Evolutionary conservation across 1,140 invertebrate species (phyloP).

Genomic region (Nasonia longicornis): DNA sequence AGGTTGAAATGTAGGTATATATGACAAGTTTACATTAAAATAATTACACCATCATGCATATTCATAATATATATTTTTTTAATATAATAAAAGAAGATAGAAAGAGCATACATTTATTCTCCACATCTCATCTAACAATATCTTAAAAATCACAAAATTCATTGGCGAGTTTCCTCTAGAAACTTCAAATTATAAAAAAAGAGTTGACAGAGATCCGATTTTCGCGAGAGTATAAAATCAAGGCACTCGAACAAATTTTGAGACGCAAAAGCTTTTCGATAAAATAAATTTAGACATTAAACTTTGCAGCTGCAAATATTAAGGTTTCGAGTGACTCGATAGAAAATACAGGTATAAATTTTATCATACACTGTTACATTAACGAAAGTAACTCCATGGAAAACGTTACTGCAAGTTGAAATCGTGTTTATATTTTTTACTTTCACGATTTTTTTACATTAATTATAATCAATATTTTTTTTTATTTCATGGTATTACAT

Average conservation of each 20-base stretch:
- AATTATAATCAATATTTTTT: not conserved
- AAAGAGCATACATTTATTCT: slow-evolving; percentile 13
- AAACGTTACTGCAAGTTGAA: not conserved
- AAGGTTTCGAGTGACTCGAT: not conserved
- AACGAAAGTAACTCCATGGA: not conserved
- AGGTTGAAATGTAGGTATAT: not conserved
- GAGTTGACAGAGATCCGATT: not conserved
- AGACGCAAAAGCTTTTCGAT: not conserved
- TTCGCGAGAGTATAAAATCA: slow-evolving; percentile 24
- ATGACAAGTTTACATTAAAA: not conserved
- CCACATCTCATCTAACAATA: slow-evolving; percentile 18
- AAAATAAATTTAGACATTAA: not conserved
- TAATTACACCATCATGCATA: not conserved
- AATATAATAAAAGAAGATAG: slow-evolving; percentile 28
- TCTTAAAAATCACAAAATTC: slow-evolving; percentile 28
- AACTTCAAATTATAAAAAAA: not conserved
- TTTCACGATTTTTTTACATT: not conserved
- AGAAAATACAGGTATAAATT: slow-evolving; percentile 12
- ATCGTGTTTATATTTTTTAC: not conserved
- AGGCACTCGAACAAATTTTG: not conserved
- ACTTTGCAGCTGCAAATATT: not conserved
- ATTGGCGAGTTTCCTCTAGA: slow-evolving; percentile 13
- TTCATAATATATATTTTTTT: slow-evolving; percentile 22
- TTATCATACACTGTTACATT: not conserved
- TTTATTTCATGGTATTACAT: not conserved